These are phyloP conservation scores for Xenopus borealis DNA, from an alignment of 2,113 vertebrate genomes.

Conservation along the genomic window DNA sequence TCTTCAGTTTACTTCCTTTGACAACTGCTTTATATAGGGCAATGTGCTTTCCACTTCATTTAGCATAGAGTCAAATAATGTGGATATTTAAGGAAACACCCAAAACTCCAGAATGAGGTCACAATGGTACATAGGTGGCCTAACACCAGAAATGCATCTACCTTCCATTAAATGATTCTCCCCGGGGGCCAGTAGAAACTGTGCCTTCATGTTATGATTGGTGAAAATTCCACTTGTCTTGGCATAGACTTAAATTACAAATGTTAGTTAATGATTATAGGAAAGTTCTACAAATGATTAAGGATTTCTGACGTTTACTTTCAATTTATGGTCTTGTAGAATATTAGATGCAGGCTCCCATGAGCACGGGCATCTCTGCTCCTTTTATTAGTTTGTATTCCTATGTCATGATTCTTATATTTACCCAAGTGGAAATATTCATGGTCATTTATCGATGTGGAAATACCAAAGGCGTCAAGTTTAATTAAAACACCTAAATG, in stretches of 20 bases:
- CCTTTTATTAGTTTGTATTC: neutral
- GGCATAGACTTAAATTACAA: slow-evolving; percentile 61
- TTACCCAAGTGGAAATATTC: too few species aligned
- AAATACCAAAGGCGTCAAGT: too few species aligned
- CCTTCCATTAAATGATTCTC: neutral
- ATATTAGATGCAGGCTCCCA: too few species aligned
- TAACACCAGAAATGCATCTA: neutral
- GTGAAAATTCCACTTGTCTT: slow-evolving; percentile 36
- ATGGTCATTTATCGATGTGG: too few species aligned
- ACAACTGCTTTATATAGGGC: neutral
- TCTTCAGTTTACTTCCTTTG: neutral
- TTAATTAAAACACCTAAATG: too few species aligned
- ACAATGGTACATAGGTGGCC: neutral
- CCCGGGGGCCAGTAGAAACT: neutral
- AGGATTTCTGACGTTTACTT: neutral
- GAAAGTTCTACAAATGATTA: slow-evolving; percentile 51
- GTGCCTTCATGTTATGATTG: slow-evolving; percentile 17
- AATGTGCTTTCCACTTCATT: neutral
- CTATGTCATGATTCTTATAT: too few species aligned
- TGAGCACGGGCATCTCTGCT: too few species aligned
- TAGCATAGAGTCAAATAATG: neutral
- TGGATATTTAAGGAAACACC: neutral
- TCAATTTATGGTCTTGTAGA: neutral
- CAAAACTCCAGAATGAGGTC: neutral
- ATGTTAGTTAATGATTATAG: slow-evolving; percentile 70